A percentile compares a stretch with the other conserved stretches of the same genome.
phyloP scores from a whole-genome alignment of 2,113 vertebrate species.

The Grantiella picta region DNA sequence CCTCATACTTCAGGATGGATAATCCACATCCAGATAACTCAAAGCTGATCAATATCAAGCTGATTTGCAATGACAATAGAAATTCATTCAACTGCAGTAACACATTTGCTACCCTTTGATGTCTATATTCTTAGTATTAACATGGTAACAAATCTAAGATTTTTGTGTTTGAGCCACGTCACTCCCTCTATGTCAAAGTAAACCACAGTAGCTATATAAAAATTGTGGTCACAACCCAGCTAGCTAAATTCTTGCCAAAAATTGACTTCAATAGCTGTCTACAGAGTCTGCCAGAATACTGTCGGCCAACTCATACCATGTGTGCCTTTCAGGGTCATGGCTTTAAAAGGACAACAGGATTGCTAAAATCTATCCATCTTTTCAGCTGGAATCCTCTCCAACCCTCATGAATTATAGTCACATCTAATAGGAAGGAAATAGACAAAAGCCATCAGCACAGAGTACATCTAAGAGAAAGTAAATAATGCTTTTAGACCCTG shows the following conservation, averaged over 20 bases:
- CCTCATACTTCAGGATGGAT: not conserved
- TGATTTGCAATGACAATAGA: not conserved
- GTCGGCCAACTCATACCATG: not conserved
- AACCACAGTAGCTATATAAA: conserved; percentile 2
- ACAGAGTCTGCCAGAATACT: not conserved
- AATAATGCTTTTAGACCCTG: not conserved
- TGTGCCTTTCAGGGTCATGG: not conserved
- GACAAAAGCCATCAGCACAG: not conserved
- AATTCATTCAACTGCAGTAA: not conserved
- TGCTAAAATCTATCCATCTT: conserved; percentile 3
- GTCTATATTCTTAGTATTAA: not conserved
- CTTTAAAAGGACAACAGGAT: conserved; percentile 21
- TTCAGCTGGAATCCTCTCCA: not conserved
- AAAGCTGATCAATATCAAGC: not conserved
- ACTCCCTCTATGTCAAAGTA: not conserved
- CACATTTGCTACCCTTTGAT: not conserved
- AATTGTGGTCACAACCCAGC: not conserved
- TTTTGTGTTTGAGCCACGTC: not conserved
- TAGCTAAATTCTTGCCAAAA: conserved; percentile 24
- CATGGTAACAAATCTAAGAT: not conserved
- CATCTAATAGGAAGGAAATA: not conserved
- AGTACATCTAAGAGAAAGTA: not conserved
- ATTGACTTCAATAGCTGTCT: not conserved
- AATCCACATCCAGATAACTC: not conserved
- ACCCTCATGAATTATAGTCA: not conserved